A percentile compares a stretch with the other conserved stretches of the same genome.
phyloP scores from a whole-genome alignment of 2,113 vertebrate species.

The Danionella cerebrum region DNA sequence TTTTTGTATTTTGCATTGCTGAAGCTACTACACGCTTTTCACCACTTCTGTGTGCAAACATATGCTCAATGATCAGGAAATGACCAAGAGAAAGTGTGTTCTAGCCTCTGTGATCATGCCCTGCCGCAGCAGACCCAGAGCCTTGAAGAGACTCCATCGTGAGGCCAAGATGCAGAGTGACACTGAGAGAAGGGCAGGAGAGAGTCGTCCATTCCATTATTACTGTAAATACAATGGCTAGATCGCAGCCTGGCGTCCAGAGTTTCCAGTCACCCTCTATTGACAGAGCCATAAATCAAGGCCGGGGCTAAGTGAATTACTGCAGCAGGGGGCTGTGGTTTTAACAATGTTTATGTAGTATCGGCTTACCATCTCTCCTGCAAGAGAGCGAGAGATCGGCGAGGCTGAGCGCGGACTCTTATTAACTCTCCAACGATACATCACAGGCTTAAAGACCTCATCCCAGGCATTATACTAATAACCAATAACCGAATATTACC shows the following conservation, averaged over 20 bases:
- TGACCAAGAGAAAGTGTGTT: too few relatives aligned
- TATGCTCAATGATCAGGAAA: too few relatives aligned
- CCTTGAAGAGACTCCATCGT: background rate
- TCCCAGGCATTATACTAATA: slow-evolving; percentile 51
- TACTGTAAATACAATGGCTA: slow-evolving; percentile 72
- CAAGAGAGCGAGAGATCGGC: slow-evolving; percentile 49
- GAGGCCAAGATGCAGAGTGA: background rate
- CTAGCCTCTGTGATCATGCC: too few relatives aligned
- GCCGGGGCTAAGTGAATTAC: slow-evolving; percentile 88
- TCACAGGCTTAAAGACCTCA: slow-evolving; percentile 50
- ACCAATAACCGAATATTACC: slow-evolving; percentile 53
- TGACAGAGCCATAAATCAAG: slow-evolving; percentile 91
- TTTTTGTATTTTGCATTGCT: too few relatives aligned
- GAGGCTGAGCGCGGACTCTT: slow-evolving; percentile 47
- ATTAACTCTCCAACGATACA: slow-evolving; percentile 57
- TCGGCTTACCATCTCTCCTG: slow-evolving; percentile 71
- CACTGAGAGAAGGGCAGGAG: slow-evolving; percentile 40
- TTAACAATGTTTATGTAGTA: slow-evolving; percentile 79
- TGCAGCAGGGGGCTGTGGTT: slow-evolving; percentile 76
- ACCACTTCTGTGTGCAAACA: too few relatives aligned
- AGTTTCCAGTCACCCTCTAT: slow-evolving; percentile 71
- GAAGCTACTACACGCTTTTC: too few relatives aligned
- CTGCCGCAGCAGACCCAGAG: slow-evolving; percentile 19
- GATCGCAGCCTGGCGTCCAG: slow-evolving; percentile 58
- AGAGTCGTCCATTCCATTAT: slow-evolving; percentile 66